A percentile compares a stretch with the other conserved stretches of the same genome.
Evolutionary conservation across 1,140 invertebrate species (phyloP).

Genomic region (Aleiodes sp.): DNA sequence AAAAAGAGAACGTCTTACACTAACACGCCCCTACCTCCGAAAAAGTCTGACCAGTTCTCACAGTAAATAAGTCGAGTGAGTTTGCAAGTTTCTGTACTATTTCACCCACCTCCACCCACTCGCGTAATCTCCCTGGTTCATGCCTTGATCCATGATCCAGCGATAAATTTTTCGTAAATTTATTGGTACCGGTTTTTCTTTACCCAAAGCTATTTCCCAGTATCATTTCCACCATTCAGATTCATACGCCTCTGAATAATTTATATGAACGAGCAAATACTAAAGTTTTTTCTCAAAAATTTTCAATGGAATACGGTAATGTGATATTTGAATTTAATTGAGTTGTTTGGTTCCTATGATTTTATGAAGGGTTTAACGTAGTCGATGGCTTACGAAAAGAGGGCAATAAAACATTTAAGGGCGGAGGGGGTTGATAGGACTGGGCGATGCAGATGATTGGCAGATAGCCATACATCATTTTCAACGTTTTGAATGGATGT

Average conservation of each 20-base stretch:
- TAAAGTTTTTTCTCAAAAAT: conserved; percentile 7
- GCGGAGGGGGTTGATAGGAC: background rate
- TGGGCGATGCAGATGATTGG: conserved; percentile 35
- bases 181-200: no score
- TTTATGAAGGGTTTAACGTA: background rate
- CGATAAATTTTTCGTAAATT: conserved; percentile 60
- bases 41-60: conserved; percentile 64
- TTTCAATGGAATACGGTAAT: background rate
- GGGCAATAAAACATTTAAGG: background rate
- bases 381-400: background rate
- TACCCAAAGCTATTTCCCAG: no score
- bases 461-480: conserved; percentile 44
- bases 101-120: conserved; percentile 47
- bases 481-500: conserved; percentile 39
- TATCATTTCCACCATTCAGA: conserved; percentile 5
- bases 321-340: conserved; percentile 7
- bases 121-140: conserved; percentile 27
- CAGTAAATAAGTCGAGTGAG: conserved; percentile 65
- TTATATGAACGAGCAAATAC: conserved; percentile 1
- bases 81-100: conserved; percentile 62
- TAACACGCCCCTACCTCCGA: conserved; percentile 26
- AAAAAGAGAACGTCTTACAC: background rate
- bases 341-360: conserved; percentile 13
- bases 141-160: conserved; percentile 54
- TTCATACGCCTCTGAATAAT: conserved; percentile 22